Evolutionary conservation across 1,140 invertebrate genomes (phyloP).

Genomic region (Diorhabda carinulata): DNA sequence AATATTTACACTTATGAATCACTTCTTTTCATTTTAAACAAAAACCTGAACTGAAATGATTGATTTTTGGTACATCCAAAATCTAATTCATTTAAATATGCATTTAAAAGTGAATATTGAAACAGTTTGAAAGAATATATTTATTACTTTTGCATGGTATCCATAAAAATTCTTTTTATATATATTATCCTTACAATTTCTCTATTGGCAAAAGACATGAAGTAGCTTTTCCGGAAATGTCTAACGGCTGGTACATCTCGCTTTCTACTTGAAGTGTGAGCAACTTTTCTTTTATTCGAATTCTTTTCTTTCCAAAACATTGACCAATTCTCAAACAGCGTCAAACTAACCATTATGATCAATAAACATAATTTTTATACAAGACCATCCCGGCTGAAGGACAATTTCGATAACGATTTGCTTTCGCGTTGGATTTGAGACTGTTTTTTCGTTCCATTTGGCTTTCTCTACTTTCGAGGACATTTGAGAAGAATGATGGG

Average conservation of each 20-base stretch:
- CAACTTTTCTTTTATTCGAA: constrained; percentile 38
- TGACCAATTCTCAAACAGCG: constrained; percentile 35
- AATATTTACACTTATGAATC: no score
- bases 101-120: no score
- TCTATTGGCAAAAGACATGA: constrained; percentile 3
- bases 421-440: constrained; percentile 7
- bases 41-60: no score
- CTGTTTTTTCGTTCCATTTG: constrained; percentile 17
- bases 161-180: no score
- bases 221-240: neutral
- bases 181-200: neutral
- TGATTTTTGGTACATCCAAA: no score
- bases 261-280: constrained; percentile 19
- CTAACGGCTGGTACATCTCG: constrained; percentile 6
- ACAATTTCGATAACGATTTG: constrained; percentile 22
- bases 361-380: constrained; percentile 37
- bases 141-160: no score
- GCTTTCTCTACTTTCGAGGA: constrained; percentile 12
- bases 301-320: constrained; percentile 39
- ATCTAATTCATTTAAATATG: no score
- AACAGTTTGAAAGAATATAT: no score
- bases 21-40: no score
- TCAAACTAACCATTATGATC: constrained; percentile 42
- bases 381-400: constrained; percentile 7
- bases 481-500: neutral